A percentile compares a stretch with the other conserved stretches of the same genome.
phyloP scores from a whole-genome alignment of 2,797 vertebrate genomes.

The Lemur catta region DNA sequence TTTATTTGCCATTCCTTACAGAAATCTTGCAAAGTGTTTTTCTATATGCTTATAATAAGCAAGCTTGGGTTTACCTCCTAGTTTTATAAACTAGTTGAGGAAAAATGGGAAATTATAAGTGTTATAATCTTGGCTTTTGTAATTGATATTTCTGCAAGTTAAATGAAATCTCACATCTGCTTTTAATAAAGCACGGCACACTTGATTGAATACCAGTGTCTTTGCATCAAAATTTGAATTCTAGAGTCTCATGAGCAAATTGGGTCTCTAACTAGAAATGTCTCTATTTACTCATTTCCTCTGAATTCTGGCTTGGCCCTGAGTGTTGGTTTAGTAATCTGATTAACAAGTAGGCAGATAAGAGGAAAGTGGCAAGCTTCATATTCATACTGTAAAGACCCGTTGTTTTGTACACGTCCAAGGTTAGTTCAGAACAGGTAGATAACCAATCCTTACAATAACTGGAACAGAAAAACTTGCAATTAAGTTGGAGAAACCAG shows the following conservation, averaged over 20 bases:
- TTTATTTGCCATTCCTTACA: neutral
- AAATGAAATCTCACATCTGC: neutral
- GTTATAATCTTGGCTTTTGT: neutral
- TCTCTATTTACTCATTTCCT: neutral
- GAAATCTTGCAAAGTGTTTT: neutral
- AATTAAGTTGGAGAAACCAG: neutral
- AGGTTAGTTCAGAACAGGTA: neutral
- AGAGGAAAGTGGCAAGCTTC: neutral
- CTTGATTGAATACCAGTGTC: neutral
- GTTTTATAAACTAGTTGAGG: neutral
- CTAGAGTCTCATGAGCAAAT: neutral
- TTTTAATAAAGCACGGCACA: neutral
- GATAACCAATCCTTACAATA: neutral
- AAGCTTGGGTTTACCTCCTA: neutral
- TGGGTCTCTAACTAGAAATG: neutral
- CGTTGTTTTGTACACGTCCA: neutral
- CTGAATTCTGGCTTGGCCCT: neutral
- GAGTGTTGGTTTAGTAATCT: neutral
- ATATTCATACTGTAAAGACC: neutral
- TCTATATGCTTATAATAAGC: neutral
- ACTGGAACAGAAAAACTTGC: neutral
- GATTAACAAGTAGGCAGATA: neutral
- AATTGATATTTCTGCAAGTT: slow-evolving; percentile 32
- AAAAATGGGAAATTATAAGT: neutral
- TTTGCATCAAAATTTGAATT: slow-evolving; percentile 5